These are phyloP conservation scores for Myopa testacea DNA, from an alignment of 2,888 invertebrate species.

Conservation along the genomic window DNA sequence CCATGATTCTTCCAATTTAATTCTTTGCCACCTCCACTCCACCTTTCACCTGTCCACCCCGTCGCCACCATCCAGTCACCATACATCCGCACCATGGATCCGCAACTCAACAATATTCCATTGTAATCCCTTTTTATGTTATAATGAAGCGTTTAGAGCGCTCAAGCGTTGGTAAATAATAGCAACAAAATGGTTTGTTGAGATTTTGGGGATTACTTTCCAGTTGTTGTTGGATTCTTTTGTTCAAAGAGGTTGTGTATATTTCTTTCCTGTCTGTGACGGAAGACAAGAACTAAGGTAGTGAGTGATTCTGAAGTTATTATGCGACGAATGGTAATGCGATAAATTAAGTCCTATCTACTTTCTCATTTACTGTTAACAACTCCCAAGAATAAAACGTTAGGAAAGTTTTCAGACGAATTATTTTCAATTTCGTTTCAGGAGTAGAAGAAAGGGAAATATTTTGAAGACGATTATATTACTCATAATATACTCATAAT, in stretches of 20 bases:
- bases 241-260: constrained; percentile 40
- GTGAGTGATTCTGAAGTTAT: constrained; percentile 38
- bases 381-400: no score
- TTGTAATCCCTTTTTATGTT: constrained; percentile 29
- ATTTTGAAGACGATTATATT: no score
- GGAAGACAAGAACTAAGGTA: background rate
- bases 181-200: constrained; percentile 43
- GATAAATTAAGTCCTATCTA: constrained; percentile 20
- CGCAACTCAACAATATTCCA: background rate
- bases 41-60: no score
- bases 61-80: no score
- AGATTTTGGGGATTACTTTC: constrained; percentile 15
- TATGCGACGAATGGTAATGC: constrained; percentile 32
- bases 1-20: no score
- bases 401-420: no score
- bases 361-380: background rate
- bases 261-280: background rate
- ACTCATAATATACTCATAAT: no score
- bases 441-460: no score
- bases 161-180: constrained; percentile 42
- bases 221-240: background rate
- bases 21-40: no score
- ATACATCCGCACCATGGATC: background rate
- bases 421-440: no score
- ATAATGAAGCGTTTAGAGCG: constrained; percentile 44